Percentiles rank a stretch among this genome's conserved stretches.
phyloP scores from a whole-genome alignment of 2,113 vertebrate genomes.

The Strix aluco region DNA sequence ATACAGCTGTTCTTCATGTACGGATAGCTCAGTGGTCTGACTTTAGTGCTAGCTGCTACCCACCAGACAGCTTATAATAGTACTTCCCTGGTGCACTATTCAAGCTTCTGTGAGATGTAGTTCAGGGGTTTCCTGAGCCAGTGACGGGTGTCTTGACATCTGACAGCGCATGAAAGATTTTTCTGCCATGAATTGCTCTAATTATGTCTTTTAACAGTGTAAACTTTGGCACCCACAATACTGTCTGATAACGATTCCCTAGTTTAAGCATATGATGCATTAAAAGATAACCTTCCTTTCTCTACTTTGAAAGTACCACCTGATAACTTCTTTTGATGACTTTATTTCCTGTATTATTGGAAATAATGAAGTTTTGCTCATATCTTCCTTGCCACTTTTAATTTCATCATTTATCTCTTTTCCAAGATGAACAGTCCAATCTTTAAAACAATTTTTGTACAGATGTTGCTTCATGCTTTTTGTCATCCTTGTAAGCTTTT shows the following conservation, averaged over 20 bases:
- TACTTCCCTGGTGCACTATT: neutral
- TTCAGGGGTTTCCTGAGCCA: neutral
- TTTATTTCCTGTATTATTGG: neutral
- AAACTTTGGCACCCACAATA: neutral
- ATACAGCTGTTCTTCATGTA: fast-evolving
- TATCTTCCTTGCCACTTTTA: neutral
- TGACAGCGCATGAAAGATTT: neutral
- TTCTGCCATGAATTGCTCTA: neutral
- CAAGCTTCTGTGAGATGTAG: neutral
- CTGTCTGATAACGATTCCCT: neutral
- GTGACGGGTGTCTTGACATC: neutral
- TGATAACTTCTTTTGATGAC: neutral
- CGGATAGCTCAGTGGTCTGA: fast-evolving
- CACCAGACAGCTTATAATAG: fast-evolving
- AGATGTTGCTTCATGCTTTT: neutral
- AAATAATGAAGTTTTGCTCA: neutral
- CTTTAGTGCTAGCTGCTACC: neutral
- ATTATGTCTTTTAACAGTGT: neutral
- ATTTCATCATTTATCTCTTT: neutral
- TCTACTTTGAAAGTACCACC: neutral
- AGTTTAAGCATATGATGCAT: neutral
- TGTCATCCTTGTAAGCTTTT: neutral
- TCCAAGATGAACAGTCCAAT: neutral
- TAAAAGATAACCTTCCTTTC: neutral
- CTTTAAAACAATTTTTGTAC: neutral